phyloP scores from a whole-genome alignment of 2,113 vertebrate species.

The Microtus ochrogaster region DNA sequence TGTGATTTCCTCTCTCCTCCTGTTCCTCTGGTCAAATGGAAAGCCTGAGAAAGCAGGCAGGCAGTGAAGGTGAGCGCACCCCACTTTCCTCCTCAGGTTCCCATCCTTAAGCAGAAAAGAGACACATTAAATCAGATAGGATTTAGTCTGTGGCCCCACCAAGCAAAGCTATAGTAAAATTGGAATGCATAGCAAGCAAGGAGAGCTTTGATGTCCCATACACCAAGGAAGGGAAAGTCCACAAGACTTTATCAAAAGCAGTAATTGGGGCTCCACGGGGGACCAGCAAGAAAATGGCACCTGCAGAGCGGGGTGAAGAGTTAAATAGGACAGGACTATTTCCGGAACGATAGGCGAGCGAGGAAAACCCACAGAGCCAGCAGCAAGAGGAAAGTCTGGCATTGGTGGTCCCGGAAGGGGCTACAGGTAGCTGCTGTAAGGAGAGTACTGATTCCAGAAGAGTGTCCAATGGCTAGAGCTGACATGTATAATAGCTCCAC shows the following conservation, averaged over 20 bases:
- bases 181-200: neutral
- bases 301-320: neutral
- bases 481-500: neutral
- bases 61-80: no score
- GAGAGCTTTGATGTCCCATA: neutral
- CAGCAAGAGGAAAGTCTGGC: no score
- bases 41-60: neutral
- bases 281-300: neutral
- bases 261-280: neutral
- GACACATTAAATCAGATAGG: neutral
- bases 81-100: neutral
- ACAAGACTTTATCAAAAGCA: neutral
- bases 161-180: neutral
- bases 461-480: neutral
- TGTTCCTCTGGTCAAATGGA: neutral
- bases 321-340: neutral
- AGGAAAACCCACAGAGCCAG: neutral
- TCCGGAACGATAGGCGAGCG: neutral
- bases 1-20: neutral
- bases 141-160: neutral
- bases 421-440: neutral
- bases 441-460: fast-evolving
- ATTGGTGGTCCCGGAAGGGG: neutral
- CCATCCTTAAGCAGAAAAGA: neutral
- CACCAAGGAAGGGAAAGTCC: neutral